Percentiles rank a stretch among this genome's conserved stretches.
These are phyloP conservation scores for Leptonema lineaticorne DNA, from an alignment of 1,140 invertebrate species.

Conservation along the genomic window DNA sequence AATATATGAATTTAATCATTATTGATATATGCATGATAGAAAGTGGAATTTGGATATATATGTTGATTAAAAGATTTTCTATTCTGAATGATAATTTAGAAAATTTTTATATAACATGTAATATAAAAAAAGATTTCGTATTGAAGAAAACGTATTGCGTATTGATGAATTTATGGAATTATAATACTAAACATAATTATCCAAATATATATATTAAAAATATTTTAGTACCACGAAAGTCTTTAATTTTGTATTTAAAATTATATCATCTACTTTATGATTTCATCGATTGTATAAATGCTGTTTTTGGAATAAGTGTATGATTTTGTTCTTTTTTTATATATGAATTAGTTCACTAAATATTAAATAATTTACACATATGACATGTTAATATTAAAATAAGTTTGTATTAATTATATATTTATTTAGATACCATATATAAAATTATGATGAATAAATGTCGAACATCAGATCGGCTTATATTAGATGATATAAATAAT, in stretches of 20 bases:
- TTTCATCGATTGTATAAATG: not conserved
- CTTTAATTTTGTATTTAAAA: too few species aligned
- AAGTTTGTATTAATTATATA: too few species aligned
- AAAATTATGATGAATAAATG: too few species aligned
- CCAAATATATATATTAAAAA: not conserved
- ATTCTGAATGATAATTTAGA: not conserved
- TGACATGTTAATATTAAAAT: too few species aligned
- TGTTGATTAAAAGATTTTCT: not conserved
- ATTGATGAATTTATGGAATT: not conserved
- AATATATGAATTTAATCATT: not conserved
- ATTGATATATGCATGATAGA: not conserved
- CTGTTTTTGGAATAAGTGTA: not conserved
- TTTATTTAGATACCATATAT: too few species aligned
- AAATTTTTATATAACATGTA: not conserved
- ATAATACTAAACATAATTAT: not conserved
- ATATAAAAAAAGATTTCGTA: not conserved
- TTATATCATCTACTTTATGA: too few species aligned
- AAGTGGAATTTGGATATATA: not conserved
- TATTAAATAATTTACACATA: not conserved
- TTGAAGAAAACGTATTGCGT: not conserved
- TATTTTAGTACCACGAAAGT: not conserved
- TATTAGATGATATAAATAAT: too few species aligned
- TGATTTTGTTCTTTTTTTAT: not conserved
- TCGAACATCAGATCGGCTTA: too few species aligned
- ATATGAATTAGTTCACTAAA: not conserved